These are phyloP conservation scores for Drosophila mayaguana DNA, from an alignment of 2,888 invertebrate species.

Conservation along the genomic window DNA sequence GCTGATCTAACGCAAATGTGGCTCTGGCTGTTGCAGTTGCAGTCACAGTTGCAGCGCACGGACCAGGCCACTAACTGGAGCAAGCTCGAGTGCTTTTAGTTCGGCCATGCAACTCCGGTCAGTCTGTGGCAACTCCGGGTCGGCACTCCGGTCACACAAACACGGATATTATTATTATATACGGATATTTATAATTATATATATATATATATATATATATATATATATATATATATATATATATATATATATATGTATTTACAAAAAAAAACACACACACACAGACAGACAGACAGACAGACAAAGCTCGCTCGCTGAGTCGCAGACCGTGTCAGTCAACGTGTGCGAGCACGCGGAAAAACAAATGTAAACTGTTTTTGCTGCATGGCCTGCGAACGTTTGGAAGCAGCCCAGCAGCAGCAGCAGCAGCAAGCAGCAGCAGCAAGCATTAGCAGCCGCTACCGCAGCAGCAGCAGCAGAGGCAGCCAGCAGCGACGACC, in stretches of 20 bases:
- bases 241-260: slow-evolving; percentile 9
- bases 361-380: slow-evolving; percentile 85
- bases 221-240: slow-evolving; percentile 6
- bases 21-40: slow-evolving; percentile 14
- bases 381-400: slow-evolving; percentile 67
- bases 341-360: slow-evolving; percentile 86
- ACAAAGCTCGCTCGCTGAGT: slow-evolving; percentile 55
- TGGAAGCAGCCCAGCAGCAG: slow-evolving; percentile 58
- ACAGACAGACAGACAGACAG: slow-evolving; percentile 44
- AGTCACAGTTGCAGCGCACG: slow-evolving; percentile 32
- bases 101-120: slow-evolving; percentile 60
- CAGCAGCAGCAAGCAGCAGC: slow-evolving; percentile 45
- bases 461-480: slow-evolving; percentile 38
- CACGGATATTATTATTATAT: no score
- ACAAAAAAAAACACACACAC: slow-evolving; percentile 27
- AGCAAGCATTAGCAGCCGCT: slow-evolving; percentile 22
- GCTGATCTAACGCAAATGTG: slow-evolving; percentile 22
- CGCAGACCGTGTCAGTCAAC: slow-evolving; percentile 78
- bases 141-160: slow-evolving; percentile 33
- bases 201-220: slow-evolving; percentile 4
- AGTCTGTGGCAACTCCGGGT: slow-evolving; percentile 56
- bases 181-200: slow-evolving; percentile 10
- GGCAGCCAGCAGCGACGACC: slow-evolving; percentile 33
- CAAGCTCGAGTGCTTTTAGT: slow-evolving; percentile 47
- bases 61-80: slow-evolving; percentile 53